These are phyloP conservation scores for Pristionchus fissidentatus DNA, from an alignment of 2,888 invertebrate species.

Conservation along the genomic window DNA sequence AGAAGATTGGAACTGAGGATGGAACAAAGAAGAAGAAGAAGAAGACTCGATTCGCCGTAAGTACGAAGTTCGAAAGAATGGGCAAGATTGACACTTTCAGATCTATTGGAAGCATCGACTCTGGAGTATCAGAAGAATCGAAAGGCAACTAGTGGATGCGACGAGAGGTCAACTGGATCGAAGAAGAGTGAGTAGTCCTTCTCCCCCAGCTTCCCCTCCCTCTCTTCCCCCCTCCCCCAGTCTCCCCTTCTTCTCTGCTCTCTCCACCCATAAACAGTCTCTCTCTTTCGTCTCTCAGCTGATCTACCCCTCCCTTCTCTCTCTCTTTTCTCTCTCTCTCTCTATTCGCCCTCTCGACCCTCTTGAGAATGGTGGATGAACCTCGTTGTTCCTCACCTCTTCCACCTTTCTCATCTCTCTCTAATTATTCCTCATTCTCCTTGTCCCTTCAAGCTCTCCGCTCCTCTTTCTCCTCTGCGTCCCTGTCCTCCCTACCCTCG, in stretches of 20 bases:
- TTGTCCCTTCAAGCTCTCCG: neutral
- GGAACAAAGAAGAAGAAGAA: neutral
- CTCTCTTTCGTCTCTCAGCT: constrained; percentile 11
- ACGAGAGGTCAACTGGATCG: neutral
- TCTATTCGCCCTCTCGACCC: neutral
- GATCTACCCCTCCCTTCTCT: neutral
- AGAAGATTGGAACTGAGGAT: neutral
- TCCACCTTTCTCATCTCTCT: neutral
- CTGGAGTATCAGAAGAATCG: neutral
- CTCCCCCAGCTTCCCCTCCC: neutral
- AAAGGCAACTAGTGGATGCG: neutral
- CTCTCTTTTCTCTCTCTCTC: constrained; percentile 1
- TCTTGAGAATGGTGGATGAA: neutral
- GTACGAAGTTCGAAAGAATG: neutral
- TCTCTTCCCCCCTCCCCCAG: neutral
- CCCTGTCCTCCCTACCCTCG: neutral
- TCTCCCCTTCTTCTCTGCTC: neutral
- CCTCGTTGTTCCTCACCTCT: neutral
- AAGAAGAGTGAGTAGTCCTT: neutral
- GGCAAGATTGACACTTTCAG: neutral
- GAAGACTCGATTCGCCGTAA: neutral
- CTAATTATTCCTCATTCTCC: neutral
- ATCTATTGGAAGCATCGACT: neutral
- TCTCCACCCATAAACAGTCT: neutral
- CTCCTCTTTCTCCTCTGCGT: constrained; percentile 3